Evolutionary conservation across 2,888 invertebrate species (phyloP), one percentile per base, ranked within the genome.

Genomic region (Hypena proboscidalis): DNA sequence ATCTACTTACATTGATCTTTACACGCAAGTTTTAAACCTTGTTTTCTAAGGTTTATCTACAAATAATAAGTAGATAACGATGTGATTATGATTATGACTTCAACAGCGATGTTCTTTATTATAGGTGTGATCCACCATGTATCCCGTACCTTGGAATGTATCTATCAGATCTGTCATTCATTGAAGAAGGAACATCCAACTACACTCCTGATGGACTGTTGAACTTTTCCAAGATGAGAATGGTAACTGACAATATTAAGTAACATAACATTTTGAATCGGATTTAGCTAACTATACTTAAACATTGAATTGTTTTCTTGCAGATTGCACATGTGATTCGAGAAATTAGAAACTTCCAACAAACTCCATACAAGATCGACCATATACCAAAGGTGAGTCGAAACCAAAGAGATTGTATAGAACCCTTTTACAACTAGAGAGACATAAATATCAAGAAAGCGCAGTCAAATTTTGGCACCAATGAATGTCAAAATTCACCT

Each of bases 191-290:
- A 17, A 97, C 97, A 2, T 95, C 97, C 0, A 97, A 97, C 78
- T 95, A 96, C 77, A 97, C 97, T 0, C 96, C 97, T 1, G 97
- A 97, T 54, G 95, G 95, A 37, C 92, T 98, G 8, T 92, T 98
- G 27, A 98, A 98, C 77, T 98, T 97, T 84, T 97, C 97, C 3
- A 98, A 98, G 86, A 97, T 98, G 97, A 92, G 97, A 89, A 97
- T 98, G 97, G 97, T 97, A 85, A 76, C 83, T 19, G 19, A 20
- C 9, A 13, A 2, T 14, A 4, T 33, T 23, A 8, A n/a, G 9
- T 25, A 25, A 25, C 8, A 10, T 6, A 10, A 25, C 10, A 25
- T 7, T 22, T 2, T n/a, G n/a, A 3, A 22, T 2, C 9, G 9
- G 10, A 9, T 23, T 9, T 9, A 4, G 9, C 23, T 9, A 23